Evolutionary conservation across 2,888 invertebrate genomes (phyloP).

Genomic region (Lithosia quadra): DNA sequence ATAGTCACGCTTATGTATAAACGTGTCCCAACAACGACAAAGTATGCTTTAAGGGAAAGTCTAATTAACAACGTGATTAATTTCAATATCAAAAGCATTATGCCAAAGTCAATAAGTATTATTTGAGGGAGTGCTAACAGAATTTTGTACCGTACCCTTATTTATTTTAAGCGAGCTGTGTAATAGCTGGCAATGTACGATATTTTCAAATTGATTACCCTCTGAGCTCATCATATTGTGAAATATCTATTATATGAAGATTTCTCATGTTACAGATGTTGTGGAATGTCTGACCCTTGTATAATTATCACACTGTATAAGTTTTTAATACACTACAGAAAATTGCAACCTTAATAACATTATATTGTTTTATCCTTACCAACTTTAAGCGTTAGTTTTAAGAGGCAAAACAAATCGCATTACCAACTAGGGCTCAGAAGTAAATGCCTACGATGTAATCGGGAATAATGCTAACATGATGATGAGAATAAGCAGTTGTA

Average conservation of each 20-base stretch:
- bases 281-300: neutral
- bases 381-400: too few relatives aligned
- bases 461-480: too few relatives aligned
- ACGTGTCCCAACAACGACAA: slow-evolving; percentile 27
- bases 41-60: slow-evolving; percentile 32
- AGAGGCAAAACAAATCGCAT: too few relatives aligned
- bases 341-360: too few relatives aligned
- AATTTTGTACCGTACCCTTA: neutral
- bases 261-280: neutral
- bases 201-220: neutral
- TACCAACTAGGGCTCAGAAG: neutral
- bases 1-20: slow-evolving; percentile 53
- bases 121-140: neutral
- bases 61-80: slow-evolving; percentile 43
- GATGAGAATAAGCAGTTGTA: too few relatives aligned
- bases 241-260: neutral
- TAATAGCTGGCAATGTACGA: neutral
- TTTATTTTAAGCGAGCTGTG: neutral
- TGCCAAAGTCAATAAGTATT: neutral
- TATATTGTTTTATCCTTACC: too few relatives aligned
- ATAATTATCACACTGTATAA: neutral
- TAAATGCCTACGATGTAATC: neutral
- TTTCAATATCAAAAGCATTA: slow-evolving; percentile 26
- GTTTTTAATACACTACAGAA: too few relatives aligned
- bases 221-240: neutral